Conservation (phyloP, 2,888 invertebrate species). For the Timema podura region DNA sequence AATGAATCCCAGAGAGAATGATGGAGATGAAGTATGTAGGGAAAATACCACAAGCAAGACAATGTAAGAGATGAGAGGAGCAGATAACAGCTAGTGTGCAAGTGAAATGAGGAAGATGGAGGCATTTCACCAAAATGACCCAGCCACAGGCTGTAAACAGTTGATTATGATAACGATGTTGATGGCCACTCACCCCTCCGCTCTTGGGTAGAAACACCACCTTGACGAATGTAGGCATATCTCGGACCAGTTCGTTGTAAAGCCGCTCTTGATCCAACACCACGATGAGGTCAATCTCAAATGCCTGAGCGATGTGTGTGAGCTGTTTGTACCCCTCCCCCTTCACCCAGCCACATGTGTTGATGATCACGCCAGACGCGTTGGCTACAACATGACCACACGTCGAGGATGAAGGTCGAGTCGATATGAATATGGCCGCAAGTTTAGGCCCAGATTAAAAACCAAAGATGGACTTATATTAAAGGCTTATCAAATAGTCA, state of each 20-base stretch:
- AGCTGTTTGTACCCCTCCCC: constrained; percentile 84
- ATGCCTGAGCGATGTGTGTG: constrained; percentile 84
- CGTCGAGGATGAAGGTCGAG: too few relatives aligned
- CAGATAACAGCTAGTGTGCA: too few relatives aligned
- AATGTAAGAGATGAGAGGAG: too few relatives aligned
- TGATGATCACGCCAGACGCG: constrained; percentile 87
- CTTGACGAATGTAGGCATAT: constrained; percentile 91
- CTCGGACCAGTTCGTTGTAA: constrained; percentile 88
- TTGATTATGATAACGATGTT: too few relatives aligned
- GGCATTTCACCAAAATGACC: too few relatives aligned
- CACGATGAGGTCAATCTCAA: constrained; percentile 93
- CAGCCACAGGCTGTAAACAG: too few relatives aligned
- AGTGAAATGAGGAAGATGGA: too few relatives aligned
- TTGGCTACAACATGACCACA: constrained; percentile 53
- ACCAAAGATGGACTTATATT: too few relatives aligned
- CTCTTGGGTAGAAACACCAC: constrained; percentile 92
- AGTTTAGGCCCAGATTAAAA: neutral
- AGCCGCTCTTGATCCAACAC: constrained; percentile 95
- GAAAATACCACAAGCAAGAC: too few relatives aligned
- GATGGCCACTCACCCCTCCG: constrained; percentile 89
- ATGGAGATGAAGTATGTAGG: too few relatives aligned
- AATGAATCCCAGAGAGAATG: too few relatives aligned
- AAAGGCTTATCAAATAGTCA: too few relatives aligned
- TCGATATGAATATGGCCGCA: neutral
- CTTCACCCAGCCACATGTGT: constrained; percentile 98